Percentiles rank a stretch among this genome's conserved stretches.
Conservation (phyloP, 2,113 vertebrate species). For the Daphoenositta chrysoptera region DNA sequence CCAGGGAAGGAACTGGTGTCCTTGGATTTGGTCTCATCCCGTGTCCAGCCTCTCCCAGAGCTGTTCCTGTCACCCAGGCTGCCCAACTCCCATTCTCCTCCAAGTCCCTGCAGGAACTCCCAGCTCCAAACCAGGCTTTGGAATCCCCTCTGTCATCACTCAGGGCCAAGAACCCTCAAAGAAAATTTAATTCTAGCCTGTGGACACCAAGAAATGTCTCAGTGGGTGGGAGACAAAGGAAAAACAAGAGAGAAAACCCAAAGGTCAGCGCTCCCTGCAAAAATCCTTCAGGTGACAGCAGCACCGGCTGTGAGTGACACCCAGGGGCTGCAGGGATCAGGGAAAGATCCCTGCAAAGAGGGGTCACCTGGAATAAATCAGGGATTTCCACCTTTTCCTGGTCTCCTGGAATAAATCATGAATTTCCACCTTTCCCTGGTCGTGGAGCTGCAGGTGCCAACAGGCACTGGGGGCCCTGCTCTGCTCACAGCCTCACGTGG, state of each 20-base stretch:
- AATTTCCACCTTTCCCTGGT: not conserved
- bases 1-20: not conserved
- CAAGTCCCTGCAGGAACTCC: not conserved
- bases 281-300: not conserved
- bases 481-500: not conserved
- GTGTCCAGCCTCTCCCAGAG: not conserved
- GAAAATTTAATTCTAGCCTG: not conserved
- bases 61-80: not conserved
- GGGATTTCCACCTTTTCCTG: not conserved
- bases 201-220: not conserved
- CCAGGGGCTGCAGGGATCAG: not conserved
- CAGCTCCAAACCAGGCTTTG: not conserved
- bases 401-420: not conserved
- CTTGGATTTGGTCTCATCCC: not conserved
- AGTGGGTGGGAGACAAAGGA: not conserved
- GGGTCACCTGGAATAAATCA: not conserved
- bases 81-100: not conserved
- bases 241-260: not conserved
- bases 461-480: not conserved
- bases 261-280: not conserved
- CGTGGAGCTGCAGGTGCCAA: not conserved
- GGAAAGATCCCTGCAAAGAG: not conserved
- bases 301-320: not conserved
- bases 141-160: not conserved
- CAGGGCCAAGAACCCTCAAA: not conserved